Evolutionary conservation across 2,797 vertebrate species (phyloP), one percentile per base, ranked within the genome.

Genomic region (Enteromius radiatus): DNA sequence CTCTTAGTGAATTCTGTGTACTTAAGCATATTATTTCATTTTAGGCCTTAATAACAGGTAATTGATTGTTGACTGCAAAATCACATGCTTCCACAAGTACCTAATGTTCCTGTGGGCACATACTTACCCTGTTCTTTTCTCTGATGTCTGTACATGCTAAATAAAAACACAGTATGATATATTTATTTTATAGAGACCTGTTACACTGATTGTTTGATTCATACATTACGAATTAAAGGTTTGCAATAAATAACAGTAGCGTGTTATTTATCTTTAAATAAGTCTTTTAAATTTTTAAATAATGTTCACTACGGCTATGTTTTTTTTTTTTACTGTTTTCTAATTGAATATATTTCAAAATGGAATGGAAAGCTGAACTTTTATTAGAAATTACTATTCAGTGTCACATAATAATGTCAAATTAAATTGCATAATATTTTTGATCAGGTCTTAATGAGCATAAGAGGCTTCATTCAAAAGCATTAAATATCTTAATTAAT

Each of bases 1-100:
- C 89, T 91, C 90, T 91, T 87, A 91, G 2, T 88, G 86, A 94
- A 94, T 93, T 93, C 59, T 56, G 12, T 56, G n/a, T 56, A 93
- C 91, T 91, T 9, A 45, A 36, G 52, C 23, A 17, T 67, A 28
- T 36, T 47, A 15, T 75, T 31, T 36, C 3, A 59, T 68, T 49
- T 78, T 31, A 23, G 28, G 9, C 7, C 41, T 49, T 56, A 52
- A 14, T 68, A 59, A 59, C 10, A 68, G 47, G 12, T 33, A 76
- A 14, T 17, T 14, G 33, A 38, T 52, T 52, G 81, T 82, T 56
- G 11, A 45, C 49, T 28, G 47, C 26, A 52, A 31, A 43, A 23
- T 19, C 65, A 71, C 12, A 70, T n/a, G 43, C n/a, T 23, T 43
- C 9, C 41, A 38, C 41, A 38, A 43, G 67, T 23, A 10, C 82